A percentile compares a stretch with the other conserved stretches of the same genome.
These are phyloP conservation scores for Holothuria glaberrima DNA, from an alignment of 35 echinoderm and acorn worm species.

Conservation along the genomic window DNA sequence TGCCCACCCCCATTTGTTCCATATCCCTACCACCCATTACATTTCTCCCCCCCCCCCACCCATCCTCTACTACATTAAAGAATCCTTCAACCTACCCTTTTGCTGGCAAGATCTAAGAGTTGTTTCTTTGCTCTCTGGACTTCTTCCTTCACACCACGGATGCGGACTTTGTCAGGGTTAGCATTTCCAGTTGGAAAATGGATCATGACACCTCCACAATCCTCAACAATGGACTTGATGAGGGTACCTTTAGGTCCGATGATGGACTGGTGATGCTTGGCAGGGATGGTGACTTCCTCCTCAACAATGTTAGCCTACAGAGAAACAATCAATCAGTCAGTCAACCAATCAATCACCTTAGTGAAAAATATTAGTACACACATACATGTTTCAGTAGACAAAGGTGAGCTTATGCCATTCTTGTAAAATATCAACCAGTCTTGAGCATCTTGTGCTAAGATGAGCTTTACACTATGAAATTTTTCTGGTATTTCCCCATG, in stretches of 20 bases:
- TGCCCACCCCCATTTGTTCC: neutral
- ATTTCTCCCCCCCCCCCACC: neutral
- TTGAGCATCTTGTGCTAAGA: too few relatives aligned
- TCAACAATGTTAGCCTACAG: conserved; percentile 87
- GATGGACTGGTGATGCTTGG: conserved; percentile 91
- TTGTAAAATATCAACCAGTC: too few relatives aligned
- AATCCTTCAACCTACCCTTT: conserved; percentile 70
- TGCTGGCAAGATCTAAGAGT: conserved; percentile 85
- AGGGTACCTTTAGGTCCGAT: conserved; percentile 94
- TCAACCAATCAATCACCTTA: too few relatives aligned
- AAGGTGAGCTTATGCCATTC: too few relatives aligned
- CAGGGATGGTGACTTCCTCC: conserved; percentile 81
- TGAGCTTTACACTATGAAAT: too few relatives aligned
- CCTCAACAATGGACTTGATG: conserved; percentile 89
- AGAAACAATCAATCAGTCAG: too few relatives aligned
- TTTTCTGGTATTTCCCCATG: too few relatives aligned
- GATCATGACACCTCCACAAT: conserved; percentile 87
- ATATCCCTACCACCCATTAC: neutral
- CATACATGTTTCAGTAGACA: too few relatives aligned
- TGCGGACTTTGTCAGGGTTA: conserved; percentile 78
- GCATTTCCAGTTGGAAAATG: conserved; percentile 85
- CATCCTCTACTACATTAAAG: neutral
- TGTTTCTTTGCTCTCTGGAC: conserved; percentile 93
- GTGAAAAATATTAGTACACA: too few relatives aligned
- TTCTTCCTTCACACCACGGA: conserved; percentile 94